These are phyloP conservation scores for Pitangus sulphuratus DNA, from an alignment of 2,797 vertebrate genomes.

Conservation along the genomic window DNA sequence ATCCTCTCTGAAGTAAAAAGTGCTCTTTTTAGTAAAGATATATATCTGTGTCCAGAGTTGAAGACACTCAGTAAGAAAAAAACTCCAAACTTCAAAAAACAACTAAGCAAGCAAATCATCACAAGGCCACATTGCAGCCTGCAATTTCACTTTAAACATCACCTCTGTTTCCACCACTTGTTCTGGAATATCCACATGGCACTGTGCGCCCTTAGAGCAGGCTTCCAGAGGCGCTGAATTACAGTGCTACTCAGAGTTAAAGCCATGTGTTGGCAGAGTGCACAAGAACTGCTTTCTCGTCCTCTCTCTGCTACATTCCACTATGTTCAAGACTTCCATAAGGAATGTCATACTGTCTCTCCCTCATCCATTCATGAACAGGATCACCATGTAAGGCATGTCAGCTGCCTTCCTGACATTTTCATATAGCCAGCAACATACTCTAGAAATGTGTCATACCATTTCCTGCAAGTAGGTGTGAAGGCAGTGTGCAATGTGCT, in stretches of 20 bases:
- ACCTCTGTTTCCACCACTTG: neutral
- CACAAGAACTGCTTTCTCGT: neutral
- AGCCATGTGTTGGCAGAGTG: rapidly evolving
- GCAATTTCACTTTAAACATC: neutral
- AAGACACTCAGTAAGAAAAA: neutral
- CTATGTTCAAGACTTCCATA: neutral
- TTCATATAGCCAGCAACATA: neutral
- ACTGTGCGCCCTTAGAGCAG: neutral
- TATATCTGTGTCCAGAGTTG: neutral
- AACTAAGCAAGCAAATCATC: neutral
- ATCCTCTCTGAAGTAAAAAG: neutral
- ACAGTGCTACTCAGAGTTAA: neutral
- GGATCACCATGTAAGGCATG: neutral
- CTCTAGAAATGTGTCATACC: neutral
- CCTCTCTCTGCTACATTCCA: neutral
- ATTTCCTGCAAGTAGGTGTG: rapidly evolving
- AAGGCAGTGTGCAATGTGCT: neutral
- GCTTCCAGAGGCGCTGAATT: neutral
- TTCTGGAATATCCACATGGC: neutral
- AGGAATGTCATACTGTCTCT: neutral
- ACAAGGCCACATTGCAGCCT: neutral
- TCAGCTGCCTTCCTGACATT: neutral
- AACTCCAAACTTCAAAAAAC: rapidly evolving
- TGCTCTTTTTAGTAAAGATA: neutral
- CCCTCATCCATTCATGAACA: neutral